Evolutionary conservation across 1,140 invertebrate genomes (phyloP).

Genomic region (Colletes gigas): DNA sequence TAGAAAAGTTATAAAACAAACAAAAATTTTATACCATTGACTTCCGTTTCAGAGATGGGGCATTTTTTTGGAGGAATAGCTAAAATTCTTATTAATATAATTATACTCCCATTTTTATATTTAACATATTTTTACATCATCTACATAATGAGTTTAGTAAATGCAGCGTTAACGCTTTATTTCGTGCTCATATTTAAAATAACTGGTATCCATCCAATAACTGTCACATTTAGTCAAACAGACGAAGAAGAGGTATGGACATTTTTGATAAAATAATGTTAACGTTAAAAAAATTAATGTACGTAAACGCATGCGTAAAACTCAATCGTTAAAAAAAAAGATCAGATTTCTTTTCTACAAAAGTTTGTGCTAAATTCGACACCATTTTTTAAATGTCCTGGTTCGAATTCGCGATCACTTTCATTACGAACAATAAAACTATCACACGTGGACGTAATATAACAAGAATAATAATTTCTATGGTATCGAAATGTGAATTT

Average conservation of each 20-base stretch:
- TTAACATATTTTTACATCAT: constrained; percentile 47
- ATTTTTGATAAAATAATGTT: constrained; percentile 2
- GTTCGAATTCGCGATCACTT: too few relatives aligned
- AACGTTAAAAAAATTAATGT: not conserved
- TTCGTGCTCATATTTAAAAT: constrained; percentile 15
- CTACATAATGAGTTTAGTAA: constrained; percentile 42
- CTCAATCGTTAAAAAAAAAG: not conserved
- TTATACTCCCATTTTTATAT: constrained; percentile 54
- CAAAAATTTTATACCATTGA: not conserved
- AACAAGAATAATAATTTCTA: not conserved
- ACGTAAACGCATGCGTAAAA: not conserved
- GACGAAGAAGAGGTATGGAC: constrained; percentile 24
- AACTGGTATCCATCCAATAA: not conserved
- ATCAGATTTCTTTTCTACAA: not conserved
- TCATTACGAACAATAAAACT: too few relatives aligned
- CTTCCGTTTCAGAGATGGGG: constrained; percentile 11
- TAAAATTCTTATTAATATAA: constrained; percentile 44
- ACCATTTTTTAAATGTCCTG: not conserved
- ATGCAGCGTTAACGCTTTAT: constrained; percentile 33
- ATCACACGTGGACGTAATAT: too few relatives aligned
- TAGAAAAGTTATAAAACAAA: not conserved
- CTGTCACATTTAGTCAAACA: not conserved
- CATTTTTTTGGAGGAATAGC: constrained; percentile 44
- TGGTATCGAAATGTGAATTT: not conserved
- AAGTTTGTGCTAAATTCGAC: not conserved